Conservation (phyloP, 1,140 invertebrate genomes). For the Neelides sp. region DNA sequence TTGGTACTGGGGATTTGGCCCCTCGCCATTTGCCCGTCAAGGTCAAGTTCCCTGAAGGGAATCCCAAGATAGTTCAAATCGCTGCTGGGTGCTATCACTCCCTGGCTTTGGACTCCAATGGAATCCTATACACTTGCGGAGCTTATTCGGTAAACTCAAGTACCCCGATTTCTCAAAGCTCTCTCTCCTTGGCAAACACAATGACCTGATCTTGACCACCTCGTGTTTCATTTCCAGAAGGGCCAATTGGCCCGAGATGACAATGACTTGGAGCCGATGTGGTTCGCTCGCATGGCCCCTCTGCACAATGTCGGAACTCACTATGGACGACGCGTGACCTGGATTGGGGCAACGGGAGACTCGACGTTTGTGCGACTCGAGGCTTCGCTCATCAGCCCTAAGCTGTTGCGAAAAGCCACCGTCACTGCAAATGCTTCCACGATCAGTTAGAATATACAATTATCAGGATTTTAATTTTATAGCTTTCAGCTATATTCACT, state of each 20-base stretch:
- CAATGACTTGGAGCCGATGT: constrained; percentile 30
- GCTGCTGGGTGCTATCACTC: constrained; percentile 92
- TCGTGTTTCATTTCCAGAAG: constrained; percentile 48
- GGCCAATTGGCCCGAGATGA: constrained; percentile 67
- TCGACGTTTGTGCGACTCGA: constrained; percentile 90
- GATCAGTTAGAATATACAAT: constrained; percentile 48
- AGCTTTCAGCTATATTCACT: constrained; percentile 8
- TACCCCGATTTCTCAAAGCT: constrained; percentile 3
- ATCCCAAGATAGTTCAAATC: constrained; percentile 49
- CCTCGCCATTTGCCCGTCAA: constrained; percentile 59
- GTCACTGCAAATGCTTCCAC: constrained; percentile 58
- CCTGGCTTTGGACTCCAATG: constrained; percentile 72
- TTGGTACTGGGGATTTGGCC: constrained; percentile 73
- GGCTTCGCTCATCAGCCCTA: constrained; percentile 77
- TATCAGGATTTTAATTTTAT: constrained; percentile 9
- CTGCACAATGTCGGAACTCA: constrained; percentile 49
- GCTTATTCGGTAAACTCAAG: constrained; percentile 56
- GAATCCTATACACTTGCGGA: constrained; percentile 88
- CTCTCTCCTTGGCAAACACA: background rate
- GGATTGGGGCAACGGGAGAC: constrained; percentile 86
- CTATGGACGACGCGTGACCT: constrained; percentile 70
- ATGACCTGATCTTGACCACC: background rate
- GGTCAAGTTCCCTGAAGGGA: constrained; percentile 55
- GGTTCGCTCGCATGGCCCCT: constrained; percentile 36
- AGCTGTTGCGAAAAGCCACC: constrained; percentile 68